A percentile compares a stretch with the other conserved stretches of the same genome.
Evolutionary conservation across 2,888 invertebrate genomes (phyloP).

Genomic region (Hanleya hanleyi): DNA sequence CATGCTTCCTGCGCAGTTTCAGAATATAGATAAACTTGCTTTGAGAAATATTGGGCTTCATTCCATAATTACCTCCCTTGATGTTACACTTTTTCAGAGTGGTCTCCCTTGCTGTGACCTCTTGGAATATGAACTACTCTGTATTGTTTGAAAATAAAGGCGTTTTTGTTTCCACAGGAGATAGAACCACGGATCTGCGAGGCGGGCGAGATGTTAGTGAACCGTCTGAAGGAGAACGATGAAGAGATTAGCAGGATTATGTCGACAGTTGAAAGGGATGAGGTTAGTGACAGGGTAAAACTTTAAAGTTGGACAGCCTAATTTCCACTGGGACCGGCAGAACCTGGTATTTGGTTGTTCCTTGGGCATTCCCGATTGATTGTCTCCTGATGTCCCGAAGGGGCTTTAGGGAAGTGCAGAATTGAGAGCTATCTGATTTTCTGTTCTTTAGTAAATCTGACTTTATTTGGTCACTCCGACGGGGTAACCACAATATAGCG

Average conservation of each 20-base stretch:
- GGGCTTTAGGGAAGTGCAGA: too few relatives aligned
- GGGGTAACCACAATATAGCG: neutral
- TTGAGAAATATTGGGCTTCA: too few relatives aligned
- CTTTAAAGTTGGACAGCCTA: neutral
- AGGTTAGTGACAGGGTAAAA: constrained; percentile 46
- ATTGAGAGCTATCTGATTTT: neutral
- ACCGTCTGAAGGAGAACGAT: constrained; percentile 57
- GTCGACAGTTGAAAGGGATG: constrained; percentile 57
- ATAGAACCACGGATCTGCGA: constrained; percentile 64
- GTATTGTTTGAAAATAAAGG: neutral
- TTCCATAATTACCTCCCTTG: too few relatives aligned
- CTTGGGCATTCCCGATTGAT: too few relatives aligned
- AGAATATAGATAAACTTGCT: too few relatives aligned
- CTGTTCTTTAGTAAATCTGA: neutral
- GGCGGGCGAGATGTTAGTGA: constrained; percentile 51
- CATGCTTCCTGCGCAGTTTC: too few relatives aligned
- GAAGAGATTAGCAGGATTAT: constrained; percentile 54
- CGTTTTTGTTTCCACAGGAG: constrained; percentile 46
- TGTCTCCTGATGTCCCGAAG: too few relatives aligned
- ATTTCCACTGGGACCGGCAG: neutral
- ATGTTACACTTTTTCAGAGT: too few relatives aligned
- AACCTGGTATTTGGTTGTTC: too few relatives aligned
- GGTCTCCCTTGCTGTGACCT: too few relatives aligned
- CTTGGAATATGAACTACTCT: too few relatives aligned
- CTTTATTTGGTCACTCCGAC: neutral